Base-by-base conservation (phyloP, 2,113 vertebrate genomes). In the Brevimyrus niger region DNA sequence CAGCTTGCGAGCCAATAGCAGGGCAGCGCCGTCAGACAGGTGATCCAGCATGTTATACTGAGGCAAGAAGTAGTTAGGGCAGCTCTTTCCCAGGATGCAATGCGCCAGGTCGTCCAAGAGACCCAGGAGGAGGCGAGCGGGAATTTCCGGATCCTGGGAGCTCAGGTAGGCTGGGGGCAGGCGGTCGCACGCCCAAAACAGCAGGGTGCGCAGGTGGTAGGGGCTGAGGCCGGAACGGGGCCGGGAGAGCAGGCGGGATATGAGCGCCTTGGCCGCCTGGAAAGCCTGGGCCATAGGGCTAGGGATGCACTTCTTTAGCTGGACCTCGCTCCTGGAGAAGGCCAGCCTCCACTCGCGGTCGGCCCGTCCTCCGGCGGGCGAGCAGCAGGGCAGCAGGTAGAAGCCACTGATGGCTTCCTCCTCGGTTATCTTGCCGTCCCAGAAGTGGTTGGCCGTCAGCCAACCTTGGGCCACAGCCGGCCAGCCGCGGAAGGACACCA, bases 121-220 rank as follows among this genome's bases (percentile, higher is more conserved):
- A 61, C 97, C 97, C 3, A 97, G 95, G 7, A 96, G 94, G 50
- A 96, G 95, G 88, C 96, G 96, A 51, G 96, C 96, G 0, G 96
- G 94, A 0, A 95, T 96, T 58, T 96, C 94, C 0, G 95, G 89
- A 0, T 96, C 95, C 0, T 92, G 76, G 90, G 94, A 93, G 85
- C 94, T 95, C 86, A 97, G 91, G 92, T 96, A 97, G 88, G 95
- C 92, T 0, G 94, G 51, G 0, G 97, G 97, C 27, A 97, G 95
- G 5, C 97, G 95, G 91, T 97, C 97, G 13, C 97, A 97, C 10
- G 97, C 97, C 97, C 97, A 97, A 91, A 97, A 97, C 35, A 97
- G 95, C 42, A 97, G 91, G 0, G 96, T 97, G 44, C 97, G 95
- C 83, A 97, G 94, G 91, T 97, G 96, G 92, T 97, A 97, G 91